Base-by-base conservation (phyloP, 2,113 vertebrate genomes). In the Sarotherodon lohbergeri region DNA sequence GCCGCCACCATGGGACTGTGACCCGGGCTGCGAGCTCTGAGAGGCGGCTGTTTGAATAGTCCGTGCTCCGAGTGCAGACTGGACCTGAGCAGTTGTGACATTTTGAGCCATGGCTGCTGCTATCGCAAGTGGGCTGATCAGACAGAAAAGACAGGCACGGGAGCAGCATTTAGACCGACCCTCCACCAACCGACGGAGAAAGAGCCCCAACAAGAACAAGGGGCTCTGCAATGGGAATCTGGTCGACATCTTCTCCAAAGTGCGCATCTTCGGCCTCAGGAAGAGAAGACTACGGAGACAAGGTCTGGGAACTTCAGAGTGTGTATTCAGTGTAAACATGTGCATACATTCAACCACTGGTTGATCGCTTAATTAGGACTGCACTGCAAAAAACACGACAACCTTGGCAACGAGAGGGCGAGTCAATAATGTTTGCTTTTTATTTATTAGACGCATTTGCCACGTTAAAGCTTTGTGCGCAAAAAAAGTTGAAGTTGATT, bases 191-290 rank as follows among this genome's bases (percentile, higher is more conserved):
- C 97, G 98, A 94, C 97, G 98, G 97, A 98, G 98, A 94, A 99
- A 96, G 90, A 99, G 98, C 97, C 98, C 98, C 92, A 99, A 96
- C 96, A 99, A 98, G 97, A 99, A 97, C 93, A 97, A 98, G 95
- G 98, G 98, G 93, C 97, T 99, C 76, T 99, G 98, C 97, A 99
- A 98, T 91, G 97, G 98, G 84, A 99, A 98, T 96, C 97, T 99
- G 96, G 98, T 99, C 96, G 98, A 99, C 95, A 99, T 99, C 95
- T 99, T 99, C 97, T 99, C 98, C 91, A 99, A 99, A 98, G 98
- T 99, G 96, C 98, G 98, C 97, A 99, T 99, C 97, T 99, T 99
- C 96, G 98, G 98, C 92, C 98, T 99, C 97, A 99, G 97, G 96
- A 99, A 99, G 96, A 96, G 98, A 91, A 97, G 98, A 93, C 97